A percentile compares a stretch with the other conserved stretches of the same genome.
Conservation (phyloP, 2,888 invertebrate genomes). For the Octodonta nipae region DNA sequence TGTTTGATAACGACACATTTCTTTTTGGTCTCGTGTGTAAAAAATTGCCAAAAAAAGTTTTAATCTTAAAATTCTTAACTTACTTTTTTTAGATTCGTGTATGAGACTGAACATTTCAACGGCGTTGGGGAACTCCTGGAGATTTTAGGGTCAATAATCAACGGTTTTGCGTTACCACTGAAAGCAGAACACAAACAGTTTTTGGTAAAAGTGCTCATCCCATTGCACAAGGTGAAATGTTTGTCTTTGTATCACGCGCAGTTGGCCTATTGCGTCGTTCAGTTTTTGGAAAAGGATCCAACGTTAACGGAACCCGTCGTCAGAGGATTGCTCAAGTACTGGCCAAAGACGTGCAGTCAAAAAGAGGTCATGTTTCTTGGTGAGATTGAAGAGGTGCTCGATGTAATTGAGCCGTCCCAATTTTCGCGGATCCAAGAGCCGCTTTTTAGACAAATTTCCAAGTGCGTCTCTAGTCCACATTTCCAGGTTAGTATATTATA, state of each 20-base stretch:
- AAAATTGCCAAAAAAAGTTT: no score
- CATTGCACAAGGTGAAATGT: conserved; percentile 46
- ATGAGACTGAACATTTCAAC: conserved; percentile 97
- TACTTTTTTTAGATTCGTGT: conserved; percentile 70
- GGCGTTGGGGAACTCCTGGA: conserved; percentile 93
- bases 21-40: background rate
- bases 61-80: conserved; percentile 8
- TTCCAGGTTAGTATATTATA: conserved; percentile 91
- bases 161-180: conserved; percentile 93
- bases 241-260: conserved; percentile 95
- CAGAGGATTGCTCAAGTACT: conserved; percentile 85
- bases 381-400: conserved; percentile 97
- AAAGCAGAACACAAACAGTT: conserved; percentile 98
- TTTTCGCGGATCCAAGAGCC: conserved; percentile 98
- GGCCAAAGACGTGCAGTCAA: conserved; percentile 97
- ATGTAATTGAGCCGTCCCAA: conserved; percentile 98
- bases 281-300: conserved; percentile 88
- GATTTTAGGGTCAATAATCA: conserved; percentile 96
- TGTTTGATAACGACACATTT: background rate
- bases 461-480: conserved; percentile 98
- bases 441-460: conserved; percentile 93
- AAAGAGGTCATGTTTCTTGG: conserved; percentile 99
- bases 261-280: conserved; percentile 96
- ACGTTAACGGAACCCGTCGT: conserved; percentile 90
- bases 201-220: conserved; percentile 62